Evolutionary conservation across 2,797 vertebrate genomes (phyloP).

Genomic region (Threskiornis aethiopicus): DNA sequence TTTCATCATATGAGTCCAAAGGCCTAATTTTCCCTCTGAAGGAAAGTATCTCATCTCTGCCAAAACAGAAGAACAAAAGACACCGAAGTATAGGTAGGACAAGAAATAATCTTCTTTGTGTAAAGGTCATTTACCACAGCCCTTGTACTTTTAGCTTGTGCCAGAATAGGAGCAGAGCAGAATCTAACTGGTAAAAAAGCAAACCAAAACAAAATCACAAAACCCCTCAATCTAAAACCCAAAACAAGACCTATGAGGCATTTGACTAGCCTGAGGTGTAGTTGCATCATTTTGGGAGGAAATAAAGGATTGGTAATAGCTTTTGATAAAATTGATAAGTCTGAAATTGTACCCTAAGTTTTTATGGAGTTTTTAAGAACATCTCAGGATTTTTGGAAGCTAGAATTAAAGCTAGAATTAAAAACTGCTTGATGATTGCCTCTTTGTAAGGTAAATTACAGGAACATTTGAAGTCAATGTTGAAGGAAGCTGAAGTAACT

Average conservation of each 20-base stretch:
- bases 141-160: background rate
- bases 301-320: background rate
- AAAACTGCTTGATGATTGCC: background rate
- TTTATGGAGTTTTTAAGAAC: background rate
- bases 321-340: background rate
- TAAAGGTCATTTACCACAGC: background rate
- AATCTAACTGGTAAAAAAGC: background rate
- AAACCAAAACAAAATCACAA: background rate
- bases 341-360: background rate
- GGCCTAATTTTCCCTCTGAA: background rate
- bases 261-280: background rate
- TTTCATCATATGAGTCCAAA: background rate
- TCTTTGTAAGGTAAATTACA: background rate
- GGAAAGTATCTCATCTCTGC: background rate
- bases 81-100: background rate
- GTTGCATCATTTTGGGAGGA: background rate
- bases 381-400: background rate
- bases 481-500: background rate
- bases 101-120: background rate
- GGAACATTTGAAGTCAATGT: background rate
- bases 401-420: background rate
- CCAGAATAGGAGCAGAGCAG: background rate
- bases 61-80: background rate
- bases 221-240: accelerated
- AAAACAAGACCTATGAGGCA: background rate